Evolutionary conservation across 2,888 invertebrate genomes (phyloP).

Genomic region (Xanthia icteritia): DNA sequence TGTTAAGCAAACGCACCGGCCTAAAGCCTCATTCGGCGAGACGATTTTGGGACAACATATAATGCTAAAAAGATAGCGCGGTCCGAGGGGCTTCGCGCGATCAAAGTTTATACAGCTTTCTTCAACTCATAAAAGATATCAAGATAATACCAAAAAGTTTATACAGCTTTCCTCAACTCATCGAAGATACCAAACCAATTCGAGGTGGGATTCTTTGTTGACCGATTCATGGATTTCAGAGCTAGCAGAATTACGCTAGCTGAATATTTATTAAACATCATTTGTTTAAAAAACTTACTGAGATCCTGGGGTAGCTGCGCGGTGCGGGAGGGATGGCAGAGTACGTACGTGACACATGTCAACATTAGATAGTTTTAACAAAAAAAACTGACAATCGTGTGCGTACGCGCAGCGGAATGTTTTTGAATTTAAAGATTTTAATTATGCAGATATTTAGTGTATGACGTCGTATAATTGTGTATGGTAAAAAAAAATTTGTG

Average conservation of each 20-base stretch:
- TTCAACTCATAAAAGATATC: too few species aligned
- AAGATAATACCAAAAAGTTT: too few species aligned
- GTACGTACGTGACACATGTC: neutral
- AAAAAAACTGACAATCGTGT: too few species aligned
- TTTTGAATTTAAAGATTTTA: too few species aligned
- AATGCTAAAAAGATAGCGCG: neutral
- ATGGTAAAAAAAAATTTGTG: too few species aligned
- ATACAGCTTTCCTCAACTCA: neutral
- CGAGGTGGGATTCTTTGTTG: neutral
- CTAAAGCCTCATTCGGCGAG: neutral
- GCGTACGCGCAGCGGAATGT: too few species aligned
- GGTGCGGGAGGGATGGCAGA: neutral
- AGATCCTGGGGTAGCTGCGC: neutral
- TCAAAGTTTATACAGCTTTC: neutral
- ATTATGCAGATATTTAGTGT: too few species aligned
- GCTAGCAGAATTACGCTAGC: neutral
- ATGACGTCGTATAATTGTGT: too few species aligned
- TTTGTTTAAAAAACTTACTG: neutral
- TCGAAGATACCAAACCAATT: too few species aligned
- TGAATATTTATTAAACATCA: conserved; percentile 11
- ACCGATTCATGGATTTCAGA: neutral
- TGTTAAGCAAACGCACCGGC: neutral
- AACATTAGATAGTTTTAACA: neutral
- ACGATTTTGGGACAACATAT: neutral
- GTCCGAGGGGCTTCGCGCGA: neutral